Evolutionary conservation across 37 sponge, comb jelly and placozoan species (phyloP), one percentile per base, ranked within the genome.

Genomic region (Amphimedon queenslandica): DNA sequence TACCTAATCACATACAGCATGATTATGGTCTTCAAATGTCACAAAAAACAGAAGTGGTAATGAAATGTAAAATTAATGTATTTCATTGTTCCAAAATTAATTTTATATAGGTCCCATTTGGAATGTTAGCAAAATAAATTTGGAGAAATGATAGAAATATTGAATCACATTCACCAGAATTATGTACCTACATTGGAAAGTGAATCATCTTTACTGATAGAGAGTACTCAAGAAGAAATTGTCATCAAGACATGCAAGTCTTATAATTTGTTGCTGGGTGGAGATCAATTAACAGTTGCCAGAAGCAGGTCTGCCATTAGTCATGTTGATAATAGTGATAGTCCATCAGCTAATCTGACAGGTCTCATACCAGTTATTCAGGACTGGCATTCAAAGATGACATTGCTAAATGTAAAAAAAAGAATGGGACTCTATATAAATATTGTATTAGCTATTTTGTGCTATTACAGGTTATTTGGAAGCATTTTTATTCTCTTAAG

Each of bases 121-220:
- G 82, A 81, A 81, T 27, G 31, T 32, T 75, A 72, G n/a, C n/a
- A 81, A 56, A 67, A 58, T 18, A 83, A 83, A 38, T 21, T 29
- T 29, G 77, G 75, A 36, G 84, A 83, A 25, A 83, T 83, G 84
- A 33, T 83, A 25, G 38, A 37, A 35, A 83, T 83, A 40, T 32
- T 83, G 30, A 70, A 67, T 4, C 36, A 77, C 13, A 8, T 18
- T 24, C 47, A 74, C 1, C 70, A 67, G 30, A 27, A 55, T 25
- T 82, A 82, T 67, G 82, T 75, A 11, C 82, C 74, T 58, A 23
- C 63, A 60, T 57, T 55, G 33, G 23, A 36, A 53, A 35, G 33
- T 28, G 37, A 57, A 28, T 33, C 32, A 55, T 20, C 56, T 23
- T n/a, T 43, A 27, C 57, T 42, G 2, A 72, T 35, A 18, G 28